Evolutionary conservation across 2,888 invertebrate species (phyloP), one percentile per base, ranked within the genome.

Genomic region (Lepidonotus clava): DNA sequence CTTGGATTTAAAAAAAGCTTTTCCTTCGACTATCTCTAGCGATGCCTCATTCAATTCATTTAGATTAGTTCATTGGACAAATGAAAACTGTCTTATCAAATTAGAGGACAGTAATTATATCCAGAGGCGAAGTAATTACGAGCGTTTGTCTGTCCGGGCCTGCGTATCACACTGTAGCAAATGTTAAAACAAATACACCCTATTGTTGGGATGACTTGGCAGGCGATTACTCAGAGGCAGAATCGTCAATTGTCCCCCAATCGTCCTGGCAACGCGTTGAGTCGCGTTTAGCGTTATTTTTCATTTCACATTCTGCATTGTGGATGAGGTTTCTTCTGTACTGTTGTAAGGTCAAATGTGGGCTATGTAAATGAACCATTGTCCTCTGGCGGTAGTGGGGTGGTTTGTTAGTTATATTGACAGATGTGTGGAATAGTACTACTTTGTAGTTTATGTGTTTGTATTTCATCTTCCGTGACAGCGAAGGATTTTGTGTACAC

Each of bases 11-110:
- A n/a, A 71, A 71, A 71, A 71, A 38, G 38, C 34, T 11, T 38
- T 36, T n/a, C 34, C 21, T 38, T 38, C 28, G 14, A 71, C 71
- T 71, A 71, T 71, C 71, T 71, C 71, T 71, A 80, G 80, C 28
- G 51, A 21, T 80, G 80, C 80, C 80, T 41, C 41, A 41, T 80
- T 46, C 80, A 51, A 76, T 76, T 41, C 28, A 46, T 28, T 28
- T 34, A 46, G 41, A 80, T 80, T 80, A 80, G 80, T 80, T 80
- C 80, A 80, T 80, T 40, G 41, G 80, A 80, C 80, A 80, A 80
- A 80, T 80, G 80, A 51, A 80, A 80, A 80, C 46, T 40, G 76
- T 41, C 80, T 80, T 80, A 80, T 80, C 80, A 46, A 80, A 46
- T 80, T 41, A 80, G 76, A 76, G 38, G 76, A 34, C 46, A 80